Conservation (phyloP, 1,140 invertebrate species). For the Apis florea region DNA sequence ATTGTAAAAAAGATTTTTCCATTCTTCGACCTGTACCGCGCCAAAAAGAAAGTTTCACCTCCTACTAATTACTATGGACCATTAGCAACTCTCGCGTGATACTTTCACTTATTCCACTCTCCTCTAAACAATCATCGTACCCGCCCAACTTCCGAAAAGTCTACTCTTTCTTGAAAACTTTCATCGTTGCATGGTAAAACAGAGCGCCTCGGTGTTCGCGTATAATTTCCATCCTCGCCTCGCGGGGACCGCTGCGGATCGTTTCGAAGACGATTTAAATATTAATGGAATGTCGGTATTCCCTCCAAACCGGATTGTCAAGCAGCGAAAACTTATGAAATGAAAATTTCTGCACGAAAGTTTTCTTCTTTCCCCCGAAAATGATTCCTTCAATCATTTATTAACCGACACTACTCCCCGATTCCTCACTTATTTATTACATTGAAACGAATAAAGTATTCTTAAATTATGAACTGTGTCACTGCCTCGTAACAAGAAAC, state of each 20-base stretch:
- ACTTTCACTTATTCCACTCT: neutral
- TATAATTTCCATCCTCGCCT: neutral
- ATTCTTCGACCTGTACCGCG: neutral
- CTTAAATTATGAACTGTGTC: too few species aligned
- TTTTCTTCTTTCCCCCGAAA: neutral
- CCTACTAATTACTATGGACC: neutral
- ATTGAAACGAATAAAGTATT: too few species aligned
- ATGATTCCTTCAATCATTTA: neutral
- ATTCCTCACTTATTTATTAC: too few species aligned
- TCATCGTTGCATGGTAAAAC: neutral
- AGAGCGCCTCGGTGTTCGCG: neutral
- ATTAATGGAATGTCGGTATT: neutral
- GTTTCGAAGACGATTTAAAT: neutral
- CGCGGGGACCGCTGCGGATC: neutral
- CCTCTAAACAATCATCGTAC: neutral
- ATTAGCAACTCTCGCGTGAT: neutral
- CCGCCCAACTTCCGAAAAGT: neutral
- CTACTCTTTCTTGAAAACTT: neutral
- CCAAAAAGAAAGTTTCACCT: neutral
- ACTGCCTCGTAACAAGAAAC: too few species aligned
- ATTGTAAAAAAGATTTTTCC: too few species aligned
- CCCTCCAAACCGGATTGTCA: neutral
- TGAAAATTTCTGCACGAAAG: neutral
- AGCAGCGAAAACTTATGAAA: neutral
- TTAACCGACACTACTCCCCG: too few species aligned